These are phyloP conservation scores for Promerops cafer DNA, from an alignment of 2,113 vertebrate species.

Conservation along the genomic window DNA sequence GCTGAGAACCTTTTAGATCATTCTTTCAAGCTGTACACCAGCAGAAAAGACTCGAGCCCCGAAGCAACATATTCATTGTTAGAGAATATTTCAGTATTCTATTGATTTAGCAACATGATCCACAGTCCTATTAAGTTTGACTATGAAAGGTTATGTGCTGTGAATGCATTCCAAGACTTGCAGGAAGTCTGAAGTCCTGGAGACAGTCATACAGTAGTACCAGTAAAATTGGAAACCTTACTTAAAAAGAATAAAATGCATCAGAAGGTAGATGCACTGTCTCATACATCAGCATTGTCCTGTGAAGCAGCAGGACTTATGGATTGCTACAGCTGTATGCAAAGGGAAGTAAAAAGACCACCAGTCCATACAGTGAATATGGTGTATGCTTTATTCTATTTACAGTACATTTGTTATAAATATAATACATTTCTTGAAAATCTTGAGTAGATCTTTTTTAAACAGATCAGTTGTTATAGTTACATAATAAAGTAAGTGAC, in stretches of 20 bases:
- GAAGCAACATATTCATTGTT: background rate
- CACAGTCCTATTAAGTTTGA: background rate
- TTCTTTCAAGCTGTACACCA: background rate
- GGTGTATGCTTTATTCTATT: constrained; percentile 94
- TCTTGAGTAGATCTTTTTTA: constrained; percentile 84
- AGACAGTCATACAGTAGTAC: background rate
- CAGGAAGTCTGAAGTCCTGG: background rate
- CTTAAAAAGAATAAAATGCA: background rate
- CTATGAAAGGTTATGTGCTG: background rate
- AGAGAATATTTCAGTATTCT: background rate
- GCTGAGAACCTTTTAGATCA: background rate
- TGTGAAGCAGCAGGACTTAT: background rate
- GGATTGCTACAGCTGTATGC: background rate
- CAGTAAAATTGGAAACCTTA: background rate
- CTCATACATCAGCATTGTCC: rapidly evolving
- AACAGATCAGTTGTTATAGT: constrained; percentile 78
- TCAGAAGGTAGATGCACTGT: background rate
- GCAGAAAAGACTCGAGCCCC: background rate
- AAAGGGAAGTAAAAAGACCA: background rate
- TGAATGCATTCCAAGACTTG: background rate
- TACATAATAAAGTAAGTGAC: constrained; percentile 78
- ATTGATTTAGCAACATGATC: background rate
- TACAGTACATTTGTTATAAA: constrained; percentile 98
- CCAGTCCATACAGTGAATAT: constrained; percentile 72
- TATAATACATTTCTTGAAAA: constrained; percentile 98